These are phyloP conservation scores for Glyphotaelius pellucidus DNA, from an alignment of 2,888 invertebrate genomes.

Conservation along the genomic window DNA sequence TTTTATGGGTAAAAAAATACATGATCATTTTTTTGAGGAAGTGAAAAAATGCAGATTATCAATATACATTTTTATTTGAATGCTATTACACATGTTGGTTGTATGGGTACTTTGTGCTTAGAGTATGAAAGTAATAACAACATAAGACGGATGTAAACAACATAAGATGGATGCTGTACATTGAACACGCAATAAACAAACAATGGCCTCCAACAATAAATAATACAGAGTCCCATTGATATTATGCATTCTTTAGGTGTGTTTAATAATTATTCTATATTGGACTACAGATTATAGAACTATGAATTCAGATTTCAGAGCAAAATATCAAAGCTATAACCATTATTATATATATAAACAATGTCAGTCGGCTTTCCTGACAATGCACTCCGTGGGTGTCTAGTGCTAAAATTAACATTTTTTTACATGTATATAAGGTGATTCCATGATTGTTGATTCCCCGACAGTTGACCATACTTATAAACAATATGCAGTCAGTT, in stretches of 20 bases:
- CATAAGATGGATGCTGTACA: constrained; percentile 2
- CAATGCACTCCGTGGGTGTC: background rate
- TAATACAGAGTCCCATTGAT: background rate
- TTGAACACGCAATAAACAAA: background rate
- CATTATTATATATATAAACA: background rate
- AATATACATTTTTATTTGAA: constrained; percentile 32
- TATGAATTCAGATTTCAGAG: background rate
- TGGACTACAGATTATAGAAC: background rate
- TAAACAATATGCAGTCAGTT: too few species aligned
- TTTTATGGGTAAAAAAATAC: background rate
- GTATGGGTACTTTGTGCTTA: constrained; percentile 28
- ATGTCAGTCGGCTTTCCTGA: background rate
- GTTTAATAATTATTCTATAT: background rate
- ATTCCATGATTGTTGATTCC: too few species aligned
- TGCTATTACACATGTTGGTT: background rate
- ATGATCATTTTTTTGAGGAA: background rate
- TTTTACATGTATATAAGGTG: background rate
- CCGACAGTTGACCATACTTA: too few species aligned
- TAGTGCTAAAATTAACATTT: background rate
- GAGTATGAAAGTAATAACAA: constrained; percentile 8
- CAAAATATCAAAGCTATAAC: background rate
- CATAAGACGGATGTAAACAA: constrained; percentile 22
- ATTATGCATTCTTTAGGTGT: background rate
- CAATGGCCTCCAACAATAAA: constrained; percentile 3
- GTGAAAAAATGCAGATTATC: background rate